Percentiles rank a stretch among this genome's conserved stretches.
Evolutionary conservation across 1,140 invertebrate species (phyloP).

Genomic region (Hylaeus volcanicus): DNA sequence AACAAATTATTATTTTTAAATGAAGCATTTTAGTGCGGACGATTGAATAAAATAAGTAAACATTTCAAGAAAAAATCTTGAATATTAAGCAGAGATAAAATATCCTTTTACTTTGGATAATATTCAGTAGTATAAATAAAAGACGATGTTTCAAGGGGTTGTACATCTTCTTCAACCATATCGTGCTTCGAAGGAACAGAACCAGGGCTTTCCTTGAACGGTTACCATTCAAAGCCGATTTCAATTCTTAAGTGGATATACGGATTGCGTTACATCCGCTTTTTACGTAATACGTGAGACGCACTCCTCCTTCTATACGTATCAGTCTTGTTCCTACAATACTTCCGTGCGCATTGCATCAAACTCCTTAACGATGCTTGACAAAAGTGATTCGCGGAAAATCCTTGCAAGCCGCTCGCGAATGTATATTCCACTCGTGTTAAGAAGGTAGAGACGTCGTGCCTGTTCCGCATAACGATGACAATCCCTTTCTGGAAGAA

Average conservation of each 20-base stretch:
- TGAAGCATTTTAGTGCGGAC: too few species aligned
- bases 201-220: too few species aligned
- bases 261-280: slow-evolving; percentile 47
- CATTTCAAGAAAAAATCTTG: too few species aligned
- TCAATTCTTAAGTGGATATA: slow-evolving; percentile 38
- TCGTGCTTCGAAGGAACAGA: too few species aligned
- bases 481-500: not conserved
- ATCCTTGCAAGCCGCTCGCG: not conserved
- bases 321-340: slow-evolving; percentile 16
- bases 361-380: slow-evolving; percentile 48
- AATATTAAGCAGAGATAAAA: too few species aligned
- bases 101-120: too few species aligned
- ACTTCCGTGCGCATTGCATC: slow-evolving; percentile 14
- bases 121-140: too few species aligned
- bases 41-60: too few species aligned
- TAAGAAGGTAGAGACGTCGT: not conserved
- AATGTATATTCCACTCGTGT: not conserved
- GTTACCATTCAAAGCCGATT: slow-evolving; percentile 8
- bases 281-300: slow-evolving; percentile 37
- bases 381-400: slow-evolving; percentile 20
- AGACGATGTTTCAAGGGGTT: too few species aligned
- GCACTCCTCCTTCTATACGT: slow-evolving; percentile 18
- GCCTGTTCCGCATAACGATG: too few species aligned
- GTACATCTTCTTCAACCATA: too few species aligned
- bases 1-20: too few species aligned